Conservation (phyloP, 2,797 vertebrate species). For the Anniella stebbinsi region DNA sequence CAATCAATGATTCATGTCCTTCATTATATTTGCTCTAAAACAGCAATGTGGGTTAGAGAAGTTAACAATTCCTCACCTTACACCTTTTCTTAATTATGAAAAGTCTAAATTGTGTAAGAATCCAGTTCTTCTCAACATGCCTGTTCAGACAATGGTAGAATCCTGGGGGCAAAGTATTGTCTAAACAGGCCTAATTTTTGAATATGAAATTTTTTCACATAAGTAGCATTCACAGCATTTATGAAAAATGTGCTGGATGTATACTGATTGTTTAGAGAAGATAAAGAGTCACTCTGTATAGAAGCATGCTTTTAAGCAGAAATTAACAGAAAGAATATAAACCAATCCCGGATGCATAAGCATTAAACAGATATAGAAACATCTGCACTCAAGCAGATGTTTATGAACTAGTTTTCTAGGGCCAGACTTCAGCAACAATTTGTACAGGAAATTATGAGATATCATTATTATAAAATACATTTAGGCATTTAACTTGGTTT, state of each 20-base stretch:
- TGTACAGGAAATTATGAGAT: background rate
- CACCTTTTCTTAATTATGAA: background rate
- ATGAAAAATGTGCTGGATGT: background rate
- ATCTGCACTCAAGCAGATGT: background rate
- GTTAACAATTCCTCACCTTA: background rate
- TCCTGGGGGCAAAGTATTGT: background rate
- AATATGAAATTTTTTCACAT: background rate
- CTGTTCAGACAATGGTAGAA: background rate
- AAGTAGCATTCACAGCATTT: background rate
- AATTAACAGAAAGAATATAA: background rate
- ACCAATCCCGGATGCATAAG: background rate
- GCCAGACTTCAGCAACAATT: background rate
- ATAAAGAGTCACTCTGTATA: background rate
- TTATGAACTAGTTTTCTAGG: background rate
- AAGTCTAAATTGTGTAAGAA: background rate
- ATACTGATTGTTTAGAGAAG: background rate
- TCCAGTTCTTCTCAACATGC: background rate
- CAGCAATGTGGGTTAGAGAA: background rate
- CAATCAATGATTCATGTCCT: slow-evolving; percentile 37
- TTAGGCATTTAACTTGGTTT: background rate
- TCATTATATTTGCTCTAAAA: background rate
- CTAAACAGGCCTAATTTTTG: background rate
- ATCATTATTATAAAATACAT: background rate
- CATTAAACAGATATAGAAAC: background rate
- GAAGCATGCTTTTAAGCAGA: background rate